phyloP scores from a whole-genome alignment of 2,888 invertebrate genomes.

The Boloria selene region DNA sequence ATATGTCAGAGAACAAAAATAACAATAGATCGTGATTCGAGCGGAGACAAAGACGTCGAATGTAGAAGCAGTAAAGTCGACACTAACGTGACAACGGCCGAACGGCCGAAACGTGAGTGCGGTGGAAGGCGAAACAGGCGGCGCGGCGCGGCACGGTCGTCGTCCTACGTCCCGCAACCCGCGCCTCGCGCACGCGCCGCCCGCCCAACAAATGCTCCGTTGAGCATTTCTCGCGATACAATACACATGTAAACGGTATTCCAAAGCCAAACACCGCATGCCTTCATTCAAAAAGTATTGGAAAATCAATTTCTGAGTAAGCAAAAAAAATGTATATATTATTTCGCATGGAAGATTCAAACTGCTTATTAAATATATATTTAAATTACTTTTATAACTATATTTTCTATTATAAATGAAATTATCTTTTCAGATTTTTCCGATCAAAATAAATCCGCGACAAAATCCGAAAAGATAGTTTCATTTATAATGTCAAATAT shows the following conservation, averaged over 20 bases:
- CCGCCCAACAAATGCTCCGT: slow-evolving; percentile 61
- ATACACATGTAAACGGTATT: slow-evolving; percentile 68
- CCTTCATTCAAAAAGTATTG: slow-evolving; percentile 35
- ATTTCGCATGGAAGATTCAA: too few relatives aligned
- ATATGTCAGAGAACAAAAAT: slow-evolving; percentile 62
- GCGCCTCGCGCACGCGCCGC: slow-evolving; percentile 64
- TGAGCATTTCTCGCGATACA: slow-evolving; percentile 59
- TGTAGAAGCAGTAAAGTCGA: slow-evolving; percentile 27
- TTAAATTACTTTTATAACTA: too few relatives aligned
- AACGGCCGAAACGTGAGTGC: slow-evolving; percentile 70
- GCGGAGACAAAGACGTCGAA: slow-evolving; percentile 63
- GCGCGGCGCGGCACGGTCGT: slow-evolving; percentile 46
- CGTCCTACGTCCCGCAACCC: slow-evolving; percentile 55
- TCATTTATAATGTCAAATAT: too few relatives aligned
- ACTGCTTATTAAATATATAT: too few relatives aligned
- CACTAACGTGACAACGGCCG: slow-evolving; percentile 53
- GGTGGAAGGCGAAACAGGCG: slow-evolving; percentile 48
- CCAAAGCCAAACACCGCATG: slow-evolving; percentile 59
- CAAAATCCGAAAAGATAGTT: too few relatives aligned
- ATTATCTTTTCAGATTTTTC: too few relatives aligned
- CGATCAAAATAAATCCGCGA: too few relatives aligned
- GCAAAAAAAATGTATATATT: background rate
- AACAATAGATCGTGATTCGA: slow-evolving; percentile 60
- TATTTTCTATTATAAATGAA: too few relatives aligned
- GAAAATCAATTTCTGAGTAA: slow-evolving; percentile 31